Base-by-base conservation (phyloP, 2,888 invertebrate genomes). In the Chrysolina haemoptera region DNA sequence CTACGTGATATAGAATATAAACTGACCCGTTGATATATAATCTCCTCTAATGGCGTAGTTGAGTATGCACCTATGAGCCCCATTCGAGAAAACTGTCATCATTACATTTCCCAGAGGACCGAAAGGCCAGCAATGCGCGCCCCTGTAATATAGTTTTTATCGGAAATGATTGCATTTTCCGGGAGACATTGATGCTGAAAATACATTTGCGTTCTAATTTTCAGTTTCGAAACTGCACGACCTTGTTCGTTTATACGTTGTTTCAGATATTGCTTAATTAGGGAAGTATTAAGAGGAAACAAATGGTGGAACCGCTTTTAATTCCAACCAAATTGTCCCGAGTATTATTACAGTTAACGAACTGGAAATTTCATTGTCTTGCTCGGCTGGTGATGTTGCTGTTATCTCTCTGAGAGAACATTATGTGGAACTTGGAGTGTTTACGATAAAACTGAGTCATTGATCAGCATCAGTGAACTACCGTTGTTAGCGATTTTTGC, bases 171-270 rank as follows among this genome's bases (percentile, higher is more conserved):
- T 81, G 78, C 78, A 75, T 79, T 79, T 80, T 71, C 78, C 79
- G 68, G 79, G 71, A 73, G 74, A 78, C 73, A 81, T 80, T 72
- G 80, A 82, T 72, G 79, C 74, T 78, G 79, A 50, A 81, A 83
- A 81, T 82, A 81, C 82, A 83, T 82, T 82, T 77, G 76, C 69
- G 73, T 75, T 76, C 79, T 81, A 79, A 79, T 80, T 83, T 79
- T 77, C 82, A 77, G 80, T 80, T 78, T 76, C 73, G 77, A 76
- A 79, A 80, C 76, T 80, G 80, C 82, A 80, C 72, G 80, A 78
- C 73, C 74, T 79, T 76, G 78, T 79, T 78, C 75, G 71, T 70
- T 70, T 65, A 50, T 73, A 63, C 59, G 73, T 76, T 77, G 76
- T 73, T 74, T 68, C 48, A 77, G 78, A 79, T 81, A 80, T 78